phyloP scores from a whole-genome alignment of 2,888 invertebrate genomes.

The Druceiella hillmani region DNA sequence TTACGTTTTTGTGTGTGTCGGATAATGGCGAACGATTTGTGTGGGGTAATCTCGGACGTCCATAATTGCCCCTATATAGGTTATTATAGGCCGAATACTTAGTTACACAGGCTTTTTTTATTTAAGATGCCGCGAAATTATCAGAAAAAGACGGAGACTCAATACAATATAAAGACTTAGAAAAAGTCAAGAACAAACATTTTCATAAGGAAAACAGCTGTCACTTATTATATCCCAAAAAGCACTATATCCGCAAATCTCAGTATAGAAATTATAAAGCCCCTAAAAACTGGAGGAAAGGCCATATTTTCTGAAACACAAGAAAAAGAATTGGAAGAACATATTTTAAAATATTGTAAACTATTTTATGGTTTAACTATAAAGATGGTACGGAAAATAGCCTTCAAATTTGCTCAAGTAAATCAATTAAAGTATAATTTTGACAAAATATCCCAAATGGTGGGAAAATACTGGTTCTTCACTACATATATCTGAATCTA shows the following conservation, averaged over 20 bases:
- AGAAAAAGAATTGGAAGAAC: constrained; percentile 9
- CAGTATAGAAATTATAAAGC: constrained; percentile 8
- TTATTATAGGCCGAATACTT: too few relatives aligned
- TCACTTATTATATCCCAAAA: constrained; percentile 14
- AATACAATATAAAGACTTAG: constrained; percentile 15
- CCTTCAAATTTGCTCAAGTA: constrained; percentile 22
- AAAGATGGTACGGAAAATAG: constrained; percentile 20
- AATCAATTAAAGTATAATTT: constrained; percentile 23
- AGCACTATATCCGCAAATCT: constrained; percentile 11
- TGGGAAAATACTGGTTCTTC: constrained; percentile 21
- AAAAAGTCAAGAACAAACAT: constrained; percentile 16
- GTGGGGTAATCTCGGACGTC: constrained; percentile 13
- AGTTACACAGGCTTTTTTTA: constrained; percentile 4
- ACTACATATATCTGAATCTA: constrained; percentile 19
- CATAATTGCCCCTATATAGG: constrained; percentile 6
- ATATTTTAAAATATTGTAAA: constrained; percentile 14
- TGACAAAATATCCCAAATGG: constrained; percentile 19
- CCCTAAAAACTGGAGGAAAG: constrained; percentile 3
- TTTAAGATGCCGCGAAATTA: constrained; percentile 17
- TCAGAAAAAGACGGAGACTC: constrained; percentile 14
- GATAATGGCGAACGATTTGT: constrained; percentile 11
- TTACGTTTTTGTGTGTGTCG: constrained; percentile 10
- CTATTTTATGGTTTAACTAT: constrained; percentile 18
- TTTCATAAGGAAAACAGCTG: constrained; percentile 12
- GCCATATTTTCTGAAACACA: constrained; percentile 11